Base-by-base conservation (phyloP, 2,113 vertebrate genomes). In the Mesocricetus auratus region DNA sequence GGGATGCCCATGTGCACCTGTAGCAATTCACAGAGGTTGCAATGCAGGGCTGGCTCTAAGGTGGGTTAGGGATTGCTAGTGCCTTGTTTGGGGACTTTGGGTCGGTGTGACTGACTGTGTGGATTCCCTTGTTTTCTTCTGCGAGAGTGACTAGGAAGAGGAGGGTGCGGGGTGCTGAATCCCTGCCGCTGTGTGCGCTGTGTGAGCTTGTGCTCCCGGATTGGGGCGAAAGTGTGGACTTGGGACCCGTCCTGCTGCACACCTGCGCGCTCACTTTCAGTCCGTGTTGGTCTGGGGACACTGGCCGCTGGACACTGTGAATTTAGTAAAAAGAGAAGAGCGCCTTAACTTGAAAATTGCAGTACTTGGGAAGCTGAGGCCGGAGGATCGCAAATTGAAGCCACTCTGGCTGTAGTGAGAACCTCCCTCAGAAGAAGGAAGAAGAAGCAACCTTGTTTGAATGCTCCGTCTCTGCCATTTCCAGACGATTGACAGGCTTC, bases 171-270 rank as follows among this genome's bases (percentile, higher is more conserved):
- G 29, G 21, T 58, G 26, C 83, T 64, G 1, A 50, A 64, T 45
- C 39, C 9, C 12, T 16, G n/a, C 7, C 3, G 2, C 58, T 83
- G 56, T n/a, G 11, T 21, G 21, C 78, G 2, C 78, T 7, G 71
- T 73, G 21, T 74, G 71, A 9, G 7, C 9, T 22, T 58, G 21
- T 58, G 33, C 33, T 0, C 21, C 53, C 12, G 12, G 12, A 60
- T 12, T 16, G 58, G 36, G n/a, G 3, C 13, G 7, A 42, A 83
- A 42, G 81, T 1, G 1, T 4, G 0, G 31, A 79, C 50, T 64
- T 66, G 1, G 7, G 7, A 47, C 8, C 10, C 0, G 1, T 24
- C 5, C 3, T 0, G 21, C 47, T 2, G 2, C 5, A 4, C 36
- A n/a, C 36, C 5, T 5, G 1, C 24, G 26, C n/a, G 56, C 31